Percentiles rank a stretch among this genome's conserved stretches.
Conservation (phyloP, 1,140 invertebrate species). For the Cecropterus lyciades region DNA sequence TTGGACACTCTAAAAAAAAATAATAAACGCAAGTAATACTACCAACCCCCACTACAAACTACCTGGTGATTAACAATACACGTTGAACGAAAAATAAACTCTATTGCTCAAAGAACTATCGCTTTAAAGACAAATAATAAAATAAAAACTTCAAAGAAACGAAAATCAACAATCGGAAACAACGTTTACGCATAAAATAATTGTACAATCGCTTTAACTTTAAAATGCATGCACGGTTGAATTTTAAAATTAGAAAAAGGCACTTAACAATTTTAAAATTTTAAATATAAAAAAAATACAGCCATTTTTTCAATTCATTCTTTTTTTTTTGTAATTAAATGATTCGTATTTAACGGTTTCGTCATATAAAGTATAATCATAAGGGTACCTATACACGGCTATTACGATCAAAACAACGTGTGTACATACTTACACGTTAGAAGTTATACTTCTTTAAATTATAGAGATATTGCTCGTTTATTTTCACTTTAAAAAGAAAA, state of each 20-base stretch:
- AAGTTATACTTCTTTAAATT: constrained; percentile 21
- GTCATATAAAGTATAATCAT: constrained; percentile 22
- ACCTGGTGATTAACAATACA: constrained; percentile 8
- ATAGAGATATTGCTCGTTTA: too few relatives aligned
- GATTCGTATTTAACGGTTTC: constrained; percentile 7
- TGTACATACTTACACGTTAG: background rate
- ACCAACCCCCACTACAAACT: constrained; percentile 33
- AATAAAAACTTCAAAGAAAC: constrained; percentile 28
- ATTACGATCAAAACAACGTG: constrained; percentile 19
- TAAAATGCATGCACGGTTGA: constrained; percentile 22
- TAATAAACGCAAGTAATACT: constrained; percentile 6
- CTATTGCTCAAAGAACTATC: constrained; percentile 20
- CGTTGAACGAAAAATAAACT: constrained; percentile 20
- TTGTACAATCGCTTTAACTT: constrained; percentile 6
- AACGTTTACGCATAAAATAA: background rate
- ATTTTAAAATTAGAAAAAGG: constrained; percentile 26
- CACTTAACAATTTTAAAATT: constrained; percentile 31
- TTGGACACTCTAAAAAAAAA: background rate
- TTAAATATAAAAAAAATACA: constrained; percentile 27
- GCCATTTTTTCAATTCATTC: constrained; percentile 28
- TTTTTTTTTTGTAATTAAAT: constrained; percentile 18
- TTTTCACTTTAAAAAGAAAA: too few relatives aligned
- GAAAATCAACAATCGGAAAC: constrained; percentile 27
- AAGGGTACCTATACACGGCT: constrained; percentile 24
- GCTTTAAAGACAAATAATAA: constrained; percentile 26